These are phyloP conservation scores for Lissocephala sabroskyi DNA, from an alignment of 2,888 invertebrate species.

Conservation along the genomic window DNA sequence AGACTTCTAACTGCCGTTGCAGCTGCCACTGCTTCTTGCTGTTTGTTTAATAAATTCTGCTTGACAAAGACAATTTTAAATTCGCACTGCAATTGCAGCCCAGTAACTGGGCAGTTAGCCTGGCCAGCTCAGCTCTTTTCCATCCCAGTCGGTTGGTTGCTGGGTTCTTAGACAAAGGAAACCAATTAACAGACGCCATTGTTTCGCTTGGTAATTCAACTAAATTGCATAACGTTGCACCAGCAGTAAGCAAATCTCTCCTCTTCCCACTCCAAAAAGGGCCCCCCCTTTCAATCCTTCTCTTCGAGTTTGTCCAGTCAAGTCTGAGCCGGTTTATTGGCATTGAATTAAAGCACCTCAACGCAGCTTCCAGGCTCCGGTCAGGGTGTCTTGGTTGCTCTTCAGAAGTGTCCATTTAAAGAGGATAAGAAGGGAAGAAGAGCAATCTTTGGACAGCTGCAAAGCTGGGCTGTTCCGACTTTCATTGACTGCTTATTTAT, in stretches of 20 bases:
- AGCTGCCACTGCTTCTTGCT: constrained; percentile 37
- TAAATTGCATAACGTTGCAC: constrained; percentile 57
- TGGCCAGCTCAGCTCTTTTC: not conserved
- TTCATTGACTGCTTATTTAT: too few species aligned
- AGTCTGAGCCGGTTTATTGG: too few species aligned
- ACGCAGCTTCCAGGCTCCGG: too few species aligned
- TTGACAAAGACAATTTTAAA: constrained; percentile 56
- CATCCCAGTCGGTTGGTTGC: constrained; percentile 13
- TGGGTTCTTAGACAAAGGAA: constrained; percentile 63
- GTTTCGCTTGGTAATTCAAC: constrained; percentile 70
- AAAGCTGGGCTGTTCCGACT: too few species aligned
- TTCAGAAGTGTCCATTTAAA: too few species aligned
- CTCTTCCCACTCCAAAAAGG: too few species aligned
- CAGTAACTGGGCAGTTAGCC: constrained; percentile 3
- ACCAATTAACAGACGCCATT: constrained; percentile 71
- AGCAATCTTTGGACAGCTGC: too few species aligned
- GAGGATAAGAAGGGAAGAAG: too few species aligned
- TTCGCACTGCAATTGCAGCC: constrained; percentile 50
- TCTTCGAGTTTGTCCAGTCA: too few species aligned
- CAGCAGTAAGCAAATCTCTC: constrained; percentile 35
- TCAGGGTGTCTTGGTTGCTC: too few species aligned
- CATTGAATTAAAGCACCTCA: too few species aligned
- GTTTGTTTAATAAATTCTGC: constrained; percentile 56
- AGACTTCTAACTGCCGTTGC: constrained; percentile 16
- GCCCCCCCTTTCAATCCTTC: too few species aligned